Percentiles rank a stretch among this genome's conserved stretches.
Conservation (phyloP, 2,797 vertebrate species). For the Salarias fasciatus region DNA sequence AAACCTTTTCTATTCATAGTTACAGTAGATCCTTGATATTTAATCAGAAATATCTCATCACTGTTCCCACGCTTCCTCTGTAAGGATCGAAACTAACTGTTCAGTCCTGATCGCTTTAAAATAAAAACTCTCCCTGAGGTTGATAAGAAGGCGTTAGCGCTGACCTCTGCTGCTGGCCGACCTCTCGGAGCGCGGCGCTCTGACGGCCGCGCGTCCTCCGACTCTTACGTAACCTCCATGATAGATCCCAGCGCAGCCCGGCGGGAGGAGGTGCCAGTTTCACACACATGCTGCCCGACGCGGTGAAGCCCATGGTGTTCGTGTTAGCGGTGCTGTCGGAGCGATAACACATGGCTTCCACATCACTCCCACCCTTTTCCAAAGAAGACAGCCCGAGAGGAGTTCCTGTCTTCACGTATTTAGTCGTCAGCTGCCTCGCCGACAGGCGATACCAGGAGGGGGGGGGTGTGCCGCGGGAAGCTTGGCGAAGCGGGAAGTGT, state of each 20-base stretch:
- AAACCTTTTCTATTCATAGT: no score
- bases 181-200: no score
- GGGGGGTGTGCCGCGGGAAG: neutral
- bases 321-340: constrained; percentile 38
- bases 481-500: neutral
- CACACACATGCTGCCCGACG: constrained; percentile 47
- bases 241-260: constrained; percentile 58
- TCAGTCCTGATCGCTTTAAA: no score
- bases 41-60: no score
- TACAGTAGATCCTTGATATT: no score
- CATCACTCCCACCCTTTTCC: constrained; percentile 25
- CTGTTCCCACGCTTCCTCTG: no score
- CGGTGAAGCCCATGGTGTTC: constrained; percentile 33
- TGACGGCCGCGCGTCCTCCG: constrained; percentile 35
- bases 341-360: constrained; percentile 56
- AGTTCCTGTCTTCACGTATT: constrained; percentile 19
- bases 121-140: no score
- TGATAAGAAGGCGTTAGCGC: no score
- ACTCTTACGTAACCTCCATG: constrained; percentile 51
- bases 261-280: constrained; percentile 49
- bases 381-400: constrained; percentile 15
- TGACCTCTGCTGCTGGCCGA: no score
- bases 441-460: neutral
- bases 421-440: constrained; percentile 30
- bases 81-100: no score